Conservation (phyloP, 2,888 invertebrate genomes). For the Synergus japonicus region DNA sequence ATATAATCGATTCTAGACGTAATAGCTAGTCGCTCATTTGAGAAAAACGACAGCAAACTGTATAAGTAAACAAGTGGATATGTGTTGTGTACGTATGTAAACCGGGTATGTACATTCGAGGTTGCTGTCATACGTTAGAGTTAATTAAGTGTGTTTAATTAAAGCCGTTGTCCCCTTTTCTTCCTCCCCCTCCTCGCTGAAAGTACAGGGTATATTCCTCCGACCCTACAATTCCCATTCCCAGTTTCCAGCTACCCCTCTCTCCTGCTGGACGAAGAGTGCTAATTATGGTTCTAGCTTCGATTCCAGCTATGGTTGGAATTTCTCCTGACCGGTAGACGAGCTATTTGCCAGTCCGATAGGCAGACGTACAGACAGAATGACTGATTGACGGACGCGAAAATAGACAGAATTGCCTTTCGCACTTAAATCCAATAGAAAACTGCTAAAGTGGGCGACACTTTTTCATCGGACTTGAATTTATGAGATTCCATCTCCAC, state of each 20-base stretch:
- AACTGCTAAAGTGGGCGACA: conserved; percentile 38
- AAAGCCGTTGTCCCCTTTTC: conserved; percentile 63
- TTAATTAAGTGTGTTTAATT: conserved; percentile 72
- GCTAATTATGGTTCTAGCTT: conserved; percentile 64
- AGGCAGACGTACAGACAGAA: conserved; percentile 45
- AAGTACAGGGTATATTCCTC: conserved; percentile 30
- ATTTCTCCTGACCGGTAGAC: conserved; percentile 58
- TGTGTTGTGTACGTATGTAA: conserved; percentile 21
- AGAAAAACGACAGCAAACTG: conserved; percentile 35
- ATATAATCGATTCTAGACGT: conserved; percentile 6
- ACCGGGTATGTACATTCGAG: conserved; percentile 42
- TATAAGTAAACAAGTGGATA: conserved; percentile 42
- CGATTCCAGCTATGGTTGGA: conserved; percentile 64
- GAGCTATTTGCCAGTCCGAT: conserved; percentile 53
- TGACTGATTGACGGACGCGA: conserved; percentile 46
- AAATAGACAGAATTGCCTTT: conserved; percentile 40
- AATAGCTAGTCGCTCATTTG: conserved; percentile 20
- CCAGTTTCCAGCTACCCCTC: conserved; percentile 34
- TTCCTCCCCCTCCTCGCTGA: conserved; percentile 42
- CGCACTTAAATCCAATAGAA: not conserved
- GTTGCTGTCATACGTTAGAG: conserved; percentile 61
- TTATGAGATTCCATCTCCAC: conserved; percentile 1
- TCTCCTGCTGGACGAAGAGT: conserved; percentile 57
- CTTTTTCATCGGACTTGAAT: not conserved
- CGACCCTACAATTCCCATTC: conserved; percentile 33